Evolutionary conservation across 1,140 invertebrate species (phyloP).

Genomic region (Chionoecetes opilio): DNA sequence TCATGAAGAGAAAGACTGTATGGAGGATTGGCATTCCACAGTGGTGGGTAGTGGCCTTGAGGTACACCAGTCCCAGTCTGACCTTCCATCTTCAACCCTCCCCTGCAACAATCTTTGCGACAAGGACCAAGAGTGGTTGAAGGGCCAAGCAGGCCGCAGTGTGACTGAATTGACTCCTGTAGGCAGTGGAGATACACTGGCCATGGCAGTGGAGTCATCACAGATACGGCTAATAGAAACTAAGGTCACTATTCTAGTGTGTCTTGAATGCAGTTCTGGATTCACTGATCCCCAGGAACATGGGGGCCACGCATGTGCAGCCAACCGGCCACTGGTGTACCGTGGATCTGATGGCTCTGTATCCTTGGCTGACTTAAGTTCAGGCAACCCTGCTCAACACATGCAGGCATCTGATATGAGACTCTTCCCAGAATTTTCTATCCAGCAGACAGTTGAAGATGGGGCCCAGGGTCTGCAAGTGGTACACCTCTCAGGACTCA

Average conservation of each 20-base stretch:
- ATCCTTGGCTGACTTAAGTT: not conserved
- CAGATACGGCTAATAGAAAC: constrained; percentile 62
- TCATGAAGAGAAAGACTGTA: not conserved
- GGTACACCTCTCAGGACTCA: constrained; percentile 57
- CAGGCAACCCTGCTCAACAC: not conserved
- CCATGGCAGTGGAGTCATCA: constrained; percentile 68
- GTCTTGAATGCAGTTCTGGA: constrained; percentile 62
- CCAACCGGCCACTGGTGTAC: constrained; percentile 39
- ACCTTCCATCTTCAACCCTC: not conserved
- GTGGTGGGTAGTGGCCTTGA: not conserved
- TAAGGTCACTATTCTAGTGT: constrained; percentile 69
- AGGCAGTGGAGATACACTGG: constrained; percentile 63
- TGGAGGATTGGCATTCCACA: not conserved
- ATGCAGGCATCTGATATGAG: constrained; percentile 34
- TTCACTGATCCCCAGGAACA: constrained; percentile 61
- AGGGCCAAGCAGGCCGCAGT: not conserved
- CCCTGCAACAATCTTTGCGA: not conserved
- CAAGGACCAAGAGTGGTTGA: constrained; percentile 57
- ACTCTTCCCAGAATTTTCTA: constrained; percentile 66
- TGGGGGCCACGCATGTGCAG: constrained; percentile 52
- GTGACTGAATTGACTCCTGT: constrained; percentile 41
- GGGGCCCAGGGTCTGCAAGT: constrained; percentile 42
- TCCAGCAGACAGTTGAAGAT: constrained; percentile 6
- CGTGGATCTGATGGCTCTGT: constrained; percentile 62
- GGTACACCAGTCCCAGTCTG: not conserved